Evolutionary conservation across 92 coral and sea anemone species (phyloP).

Genomic region (Palythoa grandiflora): DNA sequence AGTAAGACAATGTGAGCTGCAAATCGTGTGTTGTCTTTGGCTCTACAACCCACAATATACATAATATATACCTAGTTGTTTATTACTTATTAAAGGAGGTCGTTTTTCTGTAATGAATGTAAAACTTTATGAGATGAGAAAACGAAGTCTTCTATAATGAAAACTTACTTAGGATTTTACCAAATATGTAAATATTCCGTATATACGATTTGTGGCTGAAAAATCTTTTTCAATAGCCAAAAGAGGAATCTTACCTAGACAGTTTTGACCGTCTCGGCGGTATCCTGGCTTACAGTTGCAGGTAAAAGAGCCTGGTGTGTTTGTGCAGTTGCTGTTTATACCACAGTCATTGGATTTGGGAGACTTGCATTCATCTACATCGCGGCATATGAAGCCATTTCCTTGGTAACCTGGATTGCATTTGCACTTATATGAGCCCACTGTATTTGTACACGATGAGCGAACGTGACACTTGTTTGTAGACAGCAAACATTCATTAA

Average conservation of each 20-base stretch:
- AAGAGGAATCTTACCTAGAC: neutral
- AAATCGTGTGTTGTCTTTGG: too few relatives aligned
- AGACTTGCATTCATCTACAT: neutral
- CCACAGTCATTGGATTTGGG: neutral
- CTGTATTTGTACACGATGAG: neutral
- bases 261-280: neutral
- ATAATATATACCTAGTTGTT: too few relatives aligned
- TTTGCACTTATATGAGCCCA: neutral
- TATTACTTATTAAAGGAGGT: neutral
- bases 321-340: neutral
- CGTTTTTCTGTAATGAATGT: neutral
- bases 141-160: neutral
- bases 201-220: too few relatives aligned
- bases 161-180: too few relatives aligned
- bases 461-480: neutral
- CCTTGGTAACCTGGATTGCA: neutral
- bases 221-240: neutral
- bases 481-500: neutral
- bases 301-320: slow-evolving; percentile 4
- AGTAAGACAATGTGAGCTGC: too few relatives aligned
- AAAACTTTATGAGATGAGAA: neutral
- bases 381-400: neutral
- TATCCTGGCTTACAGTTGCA: neutral
- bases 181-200: too few relatives aligned
- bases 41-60: too few relatives aligned